Percentiles rank a stretch among this genome's conserved stretches.
Conservation (phyloP, 1,140 invertebrate species). For the Formica exsecta region DNA sequence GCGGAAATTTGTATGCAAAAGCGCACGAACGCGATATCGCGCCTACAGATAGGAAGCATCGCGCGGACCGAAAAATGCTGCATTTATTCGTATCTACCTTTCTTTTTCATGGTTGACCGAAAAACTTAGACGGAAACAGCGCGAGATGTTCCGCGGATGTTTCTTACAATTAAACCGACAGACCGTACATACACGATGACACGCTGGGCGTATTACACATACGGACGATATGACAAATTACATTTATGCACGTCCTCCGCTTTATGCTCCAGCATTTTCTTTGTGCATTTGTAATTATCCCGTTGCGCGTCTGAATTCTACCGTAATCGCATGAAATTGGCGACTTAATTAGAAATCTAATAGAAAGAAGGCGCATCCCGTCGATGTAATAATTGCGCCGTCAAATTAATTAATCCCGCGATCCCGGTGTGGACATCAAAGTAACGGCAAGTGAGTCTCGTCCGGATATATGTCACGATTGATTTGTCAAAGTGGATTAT, state of each 20-base stretch:
- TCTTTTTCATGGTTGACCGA: constrained; percentile 40
- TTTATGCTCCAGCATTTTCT: constrained; percentile 28
- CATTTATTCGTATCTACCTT: constrained; percentile 47
- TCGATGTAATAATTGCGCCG: constrained; percentile 24
- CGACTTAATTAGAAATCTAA: constrained; percentile 51
- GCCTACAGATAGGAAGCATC: constrained; percentile 52
- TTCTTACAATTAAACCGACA: neutral
- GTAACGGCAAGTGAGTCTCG: neutral
- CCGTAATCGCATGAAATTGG: constrained; percentile 52
- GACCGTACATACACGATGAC: no score
- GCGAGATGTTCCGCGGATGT: neutral
- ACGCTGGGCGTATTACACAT: neutral
- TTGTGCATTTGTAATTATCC: constrained; percentile 39
- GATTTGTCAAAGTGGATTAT: constrained; percentile 56
- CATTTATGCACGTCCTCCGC: constrained; percentile 18
- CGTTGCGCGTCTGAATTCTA: constrained; percentile 8
- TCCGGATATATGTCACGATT: constrained; percentile 37
- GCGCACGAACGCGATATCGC: constrained; percentile 66
- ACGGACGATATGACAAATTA: constrained; percentile 13
- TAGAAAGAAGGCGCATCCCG: constrained; percentile 6
- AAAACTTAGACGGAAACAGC: constrained; percentile 41
- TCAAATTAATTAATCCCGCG: constrained; percentile 43
- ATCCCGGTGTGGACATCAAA: constrained; percentile 58
- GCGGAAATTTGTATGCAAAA: constrained; percentile 72
- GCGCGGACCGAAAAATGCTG: constrained; percentile 38